phyloP scores from a whole-genome alignment of 2,113 vertebrate species.

The Chamaea fasciata region DNA sequence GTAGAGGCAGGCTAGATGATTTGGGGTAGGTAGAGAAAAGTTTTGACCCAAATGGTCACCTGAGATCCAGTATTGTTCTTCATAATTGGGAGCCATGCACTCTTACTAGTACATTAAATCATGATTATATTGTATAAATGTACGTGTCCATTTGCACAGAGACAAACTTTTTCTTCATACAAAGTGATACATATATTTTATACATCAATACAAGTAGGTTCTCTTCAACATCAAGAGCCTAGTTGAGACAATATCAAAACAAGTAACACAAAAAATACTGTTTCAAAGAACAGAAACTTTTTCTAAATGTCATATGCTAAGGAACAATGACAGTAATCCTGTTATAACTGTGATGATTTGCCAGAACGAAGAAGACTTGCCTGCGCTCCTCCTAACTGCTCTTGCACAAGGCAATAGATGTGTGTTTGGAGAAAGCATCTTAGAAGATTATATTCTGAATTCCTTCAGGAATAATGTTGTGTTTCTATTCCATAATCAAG shows the following conservation, averaged over 20 bases:
- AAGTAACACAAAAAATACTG: not conserved
- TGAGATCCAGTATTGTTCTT: not conserved
- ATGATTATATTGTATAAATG: not conserved
- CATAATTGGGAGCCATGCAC: not conserved
- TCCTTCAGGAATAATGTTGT: not conserved
- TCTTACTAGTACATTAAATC: not conserved
- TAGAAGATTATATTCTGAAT: not conserved
- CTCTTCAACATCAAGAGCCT: not conserved
- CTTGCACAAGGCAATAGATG: not conserved
- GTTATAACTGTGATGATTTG: not conserved
- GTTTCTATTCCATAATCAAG: not conserved
- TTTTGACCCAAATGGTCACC: not conserved
- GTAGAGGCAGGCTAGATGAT: not conserved
- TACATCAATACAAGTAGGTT: not conserved
- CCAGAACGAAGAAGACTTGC: not conserved
- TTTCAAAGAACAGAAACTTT: not conserved
- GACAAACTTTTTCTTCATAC: not conserved
- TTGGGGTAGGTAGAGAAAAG: not conserved
- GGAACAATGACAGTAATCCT: not conserved
- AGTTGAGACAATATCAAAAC: not conserved
- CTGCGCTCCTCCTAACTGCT: not conserved
- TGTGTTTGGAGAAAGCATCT: not conserved
- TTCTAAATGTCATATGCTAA: not conserved
- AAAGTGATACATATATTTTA: not conserved
- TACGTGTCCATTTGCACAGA: not conserved